Base-by-base conservation (phyloP, 1,140 invertebrate species). In the Dermatophagoides farinae region DNA sequence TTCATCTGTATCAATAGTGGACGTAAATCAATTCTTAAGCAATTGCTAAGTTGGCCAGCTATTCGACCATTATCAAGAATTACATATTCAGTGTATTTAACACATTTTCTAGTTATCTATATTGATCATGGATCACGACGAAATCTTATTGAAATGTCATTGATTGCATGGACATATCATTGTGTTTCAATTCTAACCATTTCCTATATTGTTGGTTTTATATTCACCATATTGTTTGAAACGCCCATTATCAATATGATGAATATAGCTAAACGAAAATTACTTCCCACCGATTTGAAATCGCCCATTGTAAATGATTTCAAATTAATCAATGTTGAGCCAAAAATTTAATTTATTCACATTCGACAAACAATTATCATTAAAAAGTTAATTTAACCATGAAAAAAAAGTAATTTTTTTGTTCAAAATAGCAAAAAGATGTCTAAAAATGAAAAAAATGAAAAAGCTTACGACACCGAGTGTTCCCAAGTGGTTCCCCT, bases 61-160 rank as follows among this genome's bases (percentile, higher is more conserved):
- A 43, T 61, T 12, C 16, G 22, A 6, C 52, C 51, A 23, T 37
- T 61, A n/a, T 22, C 51, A 16, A 1, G 51, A 5, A 2, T 47
- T 5, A 39, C 38, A 10, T 61, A 61, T 59, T 43, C 37, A n/a
- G 23, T 58, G 9, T 61, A 61, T 47, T 22, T 61, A 16, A 39
- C 53, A 16, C 60, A 61, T 23, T 1, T 10, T 1, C 41, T 18
- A 18, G 18, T 40, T 8, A 1, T 61, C 1, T 43, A 4, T 1
- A 5, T 23, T 16, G 41, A 6, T 54, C 1, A 6, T 1, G 52
- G 52, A 9, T 23, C 59, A 1, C 46, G 49, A 9, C 20, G 49
- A 4, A 11, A 39, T 12, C n/a, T 60, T 8, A 51, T 60, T 16
- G 23, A 51, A 5, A 6, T 8, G 1, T 9, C 2, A 1, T 6